Percentiles rank a stretch among this genome's conserved stretches.
Conservation (phyloP, 2,113 vertebrate genomes). For the Arvicanthis niloticus region DNA sequence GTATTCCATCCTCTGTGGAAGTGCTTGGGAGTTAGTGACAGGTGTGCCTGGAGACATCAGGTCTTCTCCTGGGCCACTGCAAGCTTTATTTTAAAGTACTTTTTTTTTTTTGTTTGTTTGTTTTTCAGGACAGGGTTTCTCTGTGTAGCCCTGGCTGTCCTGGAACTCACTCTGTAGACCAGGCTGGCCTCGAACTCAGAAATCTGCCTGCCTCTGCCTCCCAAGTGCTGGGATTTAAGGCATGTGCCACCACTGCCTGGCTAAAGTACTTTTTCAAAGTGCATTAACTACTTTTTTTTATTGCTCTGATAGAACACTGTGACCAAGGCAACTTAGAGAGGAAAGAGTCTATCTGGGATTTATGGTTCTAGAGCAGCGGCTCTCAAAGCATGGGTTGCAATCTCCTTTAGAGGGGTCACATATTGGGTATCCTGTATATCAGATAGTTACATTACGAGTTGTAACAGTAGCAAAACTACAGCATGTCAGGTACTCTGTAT, state of each 20-base stretch:
- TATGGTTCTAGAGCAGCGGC: not conserved
- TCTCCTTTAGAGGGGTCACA: not conserved
- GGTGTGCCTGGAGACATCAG: not conserved
- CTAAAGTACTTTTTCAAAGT: not conserved
- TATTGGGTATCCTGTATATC: no score
- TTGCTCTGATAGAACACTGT: not conserved
- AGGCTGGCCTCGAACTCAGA: no score
- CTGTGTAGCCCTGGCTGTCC: no score
- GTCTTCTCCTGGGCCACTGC: no score
- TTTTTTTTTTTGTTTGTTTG: no score
- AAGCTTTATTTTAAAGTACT: not conserved
- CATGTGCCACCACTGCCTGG: no score
- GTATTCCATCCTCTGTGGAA: not conserved
- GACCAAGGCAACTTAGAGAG: not conserved
- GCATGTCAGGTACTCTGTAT: not conserved
- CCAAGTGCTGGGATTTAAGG: no score
- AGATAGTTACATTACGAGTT: no score
- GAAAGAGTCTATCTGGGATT: not conserved
- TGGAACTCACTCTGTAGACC: no score
- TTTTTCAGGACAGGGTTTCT: no score
- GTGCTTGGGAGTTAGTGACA: not conserved
- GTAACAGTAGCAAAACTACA: no score
- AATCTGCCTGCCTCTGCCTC: no score
- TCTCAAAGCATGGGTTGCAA: not conserved
- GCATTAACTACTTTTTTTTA: not conserved